These are phyloP conservation scores for Xenus cinereus DNA, from an alignment of 2,113 vertebrate species.

Conservation along the genomic window DNA sequence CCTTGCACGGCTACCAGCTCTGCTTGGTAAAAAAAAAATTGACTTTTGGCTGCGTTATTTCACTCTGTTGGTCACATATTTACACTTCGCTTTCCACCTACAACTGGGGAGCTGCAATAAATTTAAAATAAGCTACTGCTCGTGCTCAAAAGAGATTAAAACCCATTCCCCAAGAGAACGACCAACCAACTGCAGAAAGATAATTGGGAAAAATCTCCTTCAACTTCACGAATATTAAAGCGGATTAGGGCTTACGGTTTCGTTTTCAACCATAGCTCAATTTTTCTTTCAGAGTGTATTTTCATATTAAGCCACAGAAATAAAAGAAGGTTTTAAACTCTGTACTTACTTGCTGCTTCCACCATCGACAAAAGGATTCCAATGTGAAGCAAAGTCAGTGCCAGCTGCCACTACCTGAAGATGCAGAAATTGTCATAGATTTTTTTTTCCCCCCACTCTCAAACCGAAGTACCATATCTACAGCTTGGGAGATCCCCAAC, in stretches of 20 bases:
- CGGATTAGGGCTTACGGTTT: neutral
- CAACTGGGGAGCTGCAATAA: neutral
- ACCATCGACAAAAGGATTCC: slow-evolving; percentile 90
- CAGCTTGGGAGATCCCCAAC: neutral
- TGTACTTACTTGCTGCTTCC: slow-evolving; percentile 84
- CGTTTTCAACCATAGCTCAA: neutral
- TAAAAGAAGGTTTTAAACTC: neutral
- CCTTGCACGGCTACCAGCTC: neutral
- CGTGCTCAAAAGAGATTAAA: neutral
- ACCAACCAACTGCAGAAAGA: neutral
- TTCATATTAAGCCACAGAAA: neutral
- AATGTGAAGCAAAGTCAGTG: slow-evolving; percentile 85
- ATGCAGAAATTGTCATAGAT: slow-evolving; percentile 14
- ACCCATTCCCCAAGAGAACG: neutral
- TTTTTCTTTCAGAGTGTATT: neutral
- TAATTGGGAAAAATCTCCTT: neutral
- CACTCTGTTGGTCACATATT: neutral
- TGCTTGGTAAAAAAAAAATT: neutral
- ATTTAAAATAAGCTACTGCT: neutral
- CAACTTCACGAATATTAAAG: neutral
- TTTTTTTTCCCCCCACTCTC: neutral
- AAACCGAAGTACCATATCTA: neutral
- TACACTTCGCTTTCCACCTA: neutral
- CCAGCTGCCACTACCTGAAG: slow-evolving; percentile 87
- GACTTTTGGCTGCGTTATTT: neutral